Evolutionary conservation across 1,140 invertebrate genomes (phyloP).

Genomic region (Berghia stephanieae): DNA sequence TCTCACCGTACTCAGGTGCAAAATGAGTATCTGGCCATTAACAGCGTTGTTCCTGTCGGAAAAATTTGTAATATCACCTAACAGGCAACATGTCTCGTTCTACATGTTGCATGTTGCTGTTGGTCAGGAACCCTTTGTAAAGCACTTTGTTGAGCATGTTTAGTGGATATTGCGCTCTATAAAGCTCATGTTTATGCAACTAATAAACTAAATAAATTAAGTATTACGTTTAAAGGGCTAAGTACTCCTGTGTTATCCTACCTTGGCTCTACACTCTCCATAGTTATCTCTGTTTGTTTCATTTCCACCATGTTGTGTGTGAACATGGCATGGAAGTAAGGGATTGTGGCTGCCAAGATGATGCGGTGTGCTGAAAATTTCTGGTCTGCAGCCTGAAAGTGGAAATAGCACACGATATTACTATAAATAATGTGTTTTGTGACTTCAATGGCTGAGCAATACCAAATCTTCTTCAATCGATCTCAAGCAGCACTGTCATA

Average conservation of each 20-base stretch:
- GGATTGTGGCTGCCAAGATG: constrained; percentile 86
- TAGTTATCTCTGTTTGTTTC: constrained; percentile 82
- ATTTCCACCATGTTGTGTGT: constrained; percentile 88
- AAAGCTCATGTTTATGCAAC: too few relatives aligned
- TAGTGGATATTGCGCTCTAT: too few relatives aligned
- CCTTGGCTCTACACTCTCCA: constrained; percentile 83
- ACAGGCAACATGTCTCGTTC: too few relatives aligned
- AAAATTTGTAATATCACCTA: too few relatives aligned
- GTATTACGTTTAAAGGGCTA: too few relatives aligned
- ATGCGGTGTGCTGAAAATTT: constrained; percentile 85
- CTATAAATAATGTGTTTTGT: neutral
- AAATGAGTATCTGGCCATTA: too few relatives aligned
- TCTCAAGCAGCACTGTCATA: neutral
- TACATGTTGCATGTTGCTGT: too few relatives aligned
- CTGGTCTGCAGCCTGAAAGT: constrained; percentile 78
- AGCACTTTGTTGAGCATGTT: too few relatives aligned
- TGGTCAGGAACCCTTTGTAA: too few relatives aligned
- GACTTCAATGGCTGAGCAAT: neutral
- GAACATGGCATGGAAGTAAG: constrained; percentile 94
- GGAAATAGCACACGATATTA: neutral
- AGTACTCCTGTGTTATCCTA: constrained; percentile 59
- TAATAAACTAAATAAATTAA: too few relatives aligned
- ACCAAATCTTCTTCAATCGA: neutral
- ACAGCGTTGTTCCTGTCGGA: too few relatives aligned
- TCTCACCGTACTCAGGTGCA: too few relatives aligned